A percentile compares a stretch with the other conserved stretches of the same genome.
Conservation (phyloP, 2,888 invertebrate species). For the Theretra japonica region DNA sequence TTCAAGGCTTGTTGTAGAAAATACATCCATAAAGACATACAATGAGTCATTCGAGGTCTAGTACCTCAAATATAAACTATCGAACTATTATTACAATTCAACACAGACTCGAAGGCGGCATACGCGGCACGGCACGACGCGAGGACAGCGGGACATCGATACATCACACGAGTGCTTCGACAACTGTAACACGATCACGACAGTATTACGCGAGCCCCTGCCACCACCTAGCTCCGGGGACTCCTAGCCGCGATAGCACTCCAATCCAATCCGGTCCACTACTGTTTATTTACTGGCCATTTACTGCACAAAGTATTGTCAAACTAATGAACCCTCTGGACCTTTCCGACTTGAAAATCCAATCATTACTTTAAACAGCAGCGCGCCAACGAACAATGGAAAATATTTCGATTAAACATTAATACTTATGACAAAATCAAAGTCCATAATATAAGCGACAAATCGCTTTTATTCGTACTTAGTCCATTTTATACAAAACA, state of each 20-base stretch:
- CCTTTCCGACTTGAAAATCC: neutral
- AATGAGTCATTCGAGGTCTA: neutral
- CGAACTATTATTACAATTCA: neutral
- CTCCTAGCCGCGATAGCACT: too few relatives aligned
- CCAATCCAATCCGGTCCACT: too few relatives aligned
- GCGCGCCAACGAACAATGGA: neutral
- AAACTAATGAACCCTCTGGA: too few relatives aligned
- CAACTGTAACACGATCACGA: too few relatives aligned
- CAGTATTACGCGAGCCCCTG: too few relatives aligned
- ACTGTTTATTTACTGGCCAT: too few relatives aligned
- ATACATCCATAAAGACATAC: conserved; percentile 1
- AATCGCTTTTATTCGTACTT: conserved; percentile 5
- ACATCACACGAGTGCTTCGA: neutral
- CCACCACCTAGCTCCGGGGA: too few relatives aligned
- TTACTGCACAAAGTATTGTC: too few relatives aligned
- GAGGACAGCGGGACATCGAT: neutral
- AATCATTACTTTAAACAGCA: neutral
- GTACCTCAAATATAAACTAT: neutral
- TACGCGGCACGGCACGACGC: too few relatives aligned
- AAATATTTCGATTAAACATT: neutral
- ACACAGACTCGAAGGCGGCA: neutral
- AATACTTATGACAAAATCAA: neutral
- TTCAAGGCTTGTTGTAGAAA: neutral
- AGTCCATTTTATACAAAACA: conserved; percentile 11
- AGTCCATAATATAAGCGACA: neutral